Conservation (phyloP, 2,888 invertebrate species). For the Drosophila siamana region DNA sequence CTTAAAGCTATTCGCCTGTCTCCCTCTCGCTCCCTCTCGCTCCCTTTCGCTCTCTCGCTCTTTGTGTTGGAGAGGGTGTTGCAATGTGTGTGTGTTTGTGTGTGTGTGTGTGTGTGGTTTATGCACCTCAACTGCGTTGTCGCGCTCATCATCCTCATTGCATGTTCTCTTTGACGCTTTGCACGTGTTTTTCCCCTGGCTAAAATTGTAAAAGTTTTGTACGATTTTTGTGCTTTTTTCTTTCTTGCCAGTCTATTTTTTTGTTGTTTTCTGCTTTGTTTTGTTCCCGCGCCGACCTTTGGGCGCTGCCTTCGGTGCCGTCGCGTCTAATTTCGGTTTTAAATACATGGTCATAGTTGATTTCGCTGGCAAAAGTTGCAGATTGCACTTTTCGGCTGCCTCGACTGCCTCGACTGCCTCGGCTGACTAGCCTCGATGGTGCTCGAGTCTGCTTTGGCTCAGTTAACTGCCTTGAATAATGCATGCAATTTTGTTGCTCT, state of each 20-base stretch:
- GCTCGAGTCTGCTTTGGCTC: slow-evolving; percentile 5
- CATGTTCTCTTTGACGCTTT: slow-evolving; percentile 73
- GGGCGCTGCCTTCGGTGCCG: slow-evolving; percentile 61
- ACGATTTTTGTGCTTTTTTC: slow-evolving; percentile 41
- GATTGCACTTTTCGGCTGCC: slow-evolving; percentile 54
- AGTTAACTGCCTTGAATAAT: slow-evolving; percentile 62
- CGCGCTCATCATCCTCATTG: slow-evolving; percentile 40
- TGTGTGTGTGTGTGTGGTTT: slow-evolving; percentile 29
- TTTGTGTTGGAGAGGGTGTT: slow-evolving; percentile 11
- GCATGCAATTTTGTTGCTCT: slow-evolving; percentile 43
- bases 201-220: slow-evolving; percentile 80
- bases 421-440: neutral
- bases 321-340: slow-evolving; percentile 76
- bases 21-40: slow-evolving; percentile 1
- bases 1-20: slow-evolving; percentile 52
- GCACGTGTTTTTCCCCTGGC: slow-evolving; percentile 74
- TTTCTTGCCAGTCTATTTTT: neutral
- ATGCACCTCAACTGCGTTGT: slow-evolving; percentile 33
- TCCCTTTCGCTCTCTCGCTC: slow-evolving; percentile 5
- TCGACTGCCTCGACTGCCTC: neutral
- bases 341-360: slow-evolving; percentile 72
- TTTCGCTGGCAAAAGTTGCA: slow-evolving; percentile 65
- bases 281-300: slow-evolving; percentile 57
- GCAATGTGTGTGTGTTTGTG: slow-evolving; percentile 11
- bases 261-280: slow-evolving; percentile 15